Evolutionary conservation across 2,888 invertebrate genomes (phyloP).

Genomic region (Lucinisca nassula): DNA sequence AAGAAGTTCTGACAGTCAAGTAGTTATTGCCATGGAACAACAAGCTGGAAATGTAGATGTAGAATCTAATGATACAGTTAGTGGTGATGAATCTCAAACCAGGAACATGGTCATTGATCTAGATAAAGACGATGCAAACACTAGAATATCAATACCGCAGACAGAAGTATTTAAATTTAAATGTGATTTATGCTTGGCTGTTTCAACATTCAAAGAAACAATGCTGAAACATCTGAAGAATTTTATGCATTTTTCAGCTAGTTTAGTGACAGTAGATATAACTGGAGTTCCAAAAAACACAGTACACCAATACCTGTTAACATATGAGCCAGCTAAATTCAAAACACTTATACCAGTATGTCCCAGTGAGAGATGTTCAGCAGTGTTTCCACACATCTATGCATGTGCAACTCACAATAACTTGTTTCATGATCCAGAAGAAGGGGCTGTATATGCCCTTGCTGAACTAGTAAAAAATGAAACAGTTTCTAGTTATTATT

Average conservation of each 20-base stretch:
- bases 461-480: constrained; percentile 7
- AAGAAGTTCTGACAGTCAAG: too few relatives aligned
- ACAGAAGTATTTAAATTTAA: background rate
- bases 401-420: constrained; percentile 15
- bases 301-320: background rate
- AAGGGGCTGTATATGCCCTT: constrained; percentile 6
- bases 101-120: background rate
- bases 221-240: constrained; percentile 1
- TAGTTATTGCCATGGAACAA: too few relatives aligned
- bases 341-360: constrained; percentile 24
- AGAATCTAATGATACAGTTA: too few relatives aligned
- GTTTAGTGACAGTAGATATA: background rate
- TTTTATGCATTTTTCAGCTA: constrained; percentile 24
- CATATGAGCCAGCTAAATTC: constrained; percentile 1
- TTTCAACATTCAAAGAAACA: background rate
- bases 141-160: too few relatives aligned
- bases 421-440: background rate
- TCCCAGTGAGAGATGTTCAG: background rate
- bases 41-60: too few relatives aligned
- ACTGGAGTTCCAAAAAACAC: background rate
- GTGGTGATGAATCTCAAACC: too few relatives aligned
- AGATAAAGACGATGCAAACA: background rate
- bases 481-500: background rate
- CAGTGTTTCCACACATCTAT: constrained; percentile 20
- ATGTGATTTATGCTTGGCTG: constrained; percentile 29